Percentiles rank a stretch among this genome's conserved stretches.
Conservation (phyloP, 2,113 vertebrate species). For the Mixornis gularis region DNA sequence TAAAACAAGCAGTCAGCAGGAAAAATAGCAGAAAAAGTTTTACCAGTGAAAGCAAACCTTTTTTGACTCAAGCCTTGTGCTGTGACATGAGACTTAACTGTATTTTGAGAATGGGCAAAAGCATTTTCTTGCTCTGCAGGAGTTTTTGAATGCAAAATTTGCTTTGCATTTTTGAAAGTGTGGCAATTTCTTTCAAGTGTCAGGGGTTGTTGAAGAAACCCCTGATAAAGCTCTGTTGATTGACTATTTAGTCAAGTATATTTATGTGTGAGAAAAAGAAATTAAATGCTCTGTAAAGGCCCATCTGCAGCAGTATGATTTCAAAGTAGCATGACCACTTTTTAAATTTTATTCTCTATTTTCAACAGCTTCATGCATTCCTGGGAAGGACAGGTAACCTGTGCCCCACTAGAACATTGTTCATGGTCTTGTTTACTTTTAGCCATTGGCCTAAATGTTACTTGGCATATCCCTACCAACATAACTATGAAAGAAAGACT, state of each 20-base stretch:
- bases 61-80: neutral
- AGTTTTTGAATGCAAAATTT: neutral
- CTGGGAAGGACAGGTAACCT: neutral
- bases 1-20: conserved; percentile 42
- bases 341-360: neutral
- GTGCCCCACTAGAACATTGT: neutral
- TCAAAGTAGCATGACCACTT: neutral
- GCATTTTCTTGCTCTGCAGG: neutral
- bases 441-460: neutral
- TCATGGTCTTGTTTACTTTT: neutral
- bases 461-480: neutral
- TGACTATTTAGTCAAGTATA: neutral
- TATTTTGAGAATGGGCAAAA: neutral
- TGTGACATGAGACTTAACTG: neutral
- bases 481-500: neutral
- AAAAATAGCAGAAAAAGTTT: conserved; percentile 35
- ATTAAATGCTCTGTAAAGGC: neutral
- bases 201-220: neutral
- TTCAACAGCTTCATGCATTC: neutral
- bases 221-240: neutral
- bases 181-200: neutral
- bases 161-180: neutral
- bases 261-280: neutral
- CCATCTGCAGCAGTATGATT: neutral
- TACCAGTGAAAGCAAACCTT: conserved; percentile 22